Conservation (phyloP, 37 sponge, comb jelly and placozoan genomes). For the Mnemiopsis leidyi region DNA sequence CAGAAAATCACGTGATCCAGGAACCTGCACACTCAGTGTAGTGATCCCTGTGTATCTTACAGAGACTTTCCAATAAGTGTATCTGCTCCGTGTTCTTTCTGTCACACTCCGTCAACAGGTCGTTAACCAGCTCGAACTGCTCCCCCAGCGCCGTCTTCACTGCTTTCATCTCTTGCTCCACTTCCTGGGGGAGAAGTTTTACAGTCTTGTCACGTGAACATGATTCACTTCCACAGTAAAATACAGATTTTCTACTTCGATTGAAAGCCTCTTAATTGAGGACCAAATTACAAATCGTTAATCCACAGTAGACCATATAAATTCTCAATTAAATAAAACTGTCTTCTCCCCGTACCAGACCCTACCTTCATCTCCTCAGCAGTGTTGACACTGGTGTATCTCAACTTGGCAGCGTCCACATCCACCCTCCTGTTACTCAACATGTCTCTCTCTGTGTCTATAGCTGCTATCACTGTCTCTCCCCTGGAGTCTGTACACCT, state of each 20-base stretch:
- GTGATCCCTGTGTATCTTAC: background rate
- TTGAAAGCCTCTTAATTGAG: no score
- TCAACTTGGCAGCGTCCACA: constrained; percentile 8
- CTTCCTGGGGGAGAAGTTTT: background rate
- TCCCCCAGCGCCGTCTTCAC: background rate
- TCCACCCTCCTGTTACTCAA: constrained; percentile 17
- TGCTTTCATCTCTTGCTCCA: background rate
- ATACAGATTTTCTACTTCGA: no score
- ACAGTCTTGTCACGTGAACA: no score
- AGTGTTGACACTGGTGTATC: background rate
- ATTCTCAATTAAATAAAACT: no score
- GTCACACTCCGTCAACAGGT: constrained; percentile 43
- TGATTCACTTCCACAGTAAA: no score
- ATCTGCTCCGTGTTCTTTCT: constrained; percentile 4
- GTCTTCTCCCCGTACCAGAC: no score
- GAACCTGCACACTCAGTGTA: background rate
- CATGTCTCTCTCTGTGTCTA: background rate
- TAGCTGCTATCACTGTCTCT: background rate
- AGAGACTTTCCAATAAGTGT: background rate
- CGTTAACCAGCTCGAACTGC: background rate
- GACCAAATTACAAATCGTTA: no score
- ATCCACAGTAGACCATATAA: no score
- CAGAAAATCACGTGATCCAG: no score
- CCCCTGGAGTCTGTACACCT: background rate
- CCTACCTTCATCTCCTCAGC: constrained; percentile 10